These are phyloP conservation scores for Oligia fasciuncula DNA, from an alignment of 2,888 invertebrate species.

Conservation along the genomic window DNA sequence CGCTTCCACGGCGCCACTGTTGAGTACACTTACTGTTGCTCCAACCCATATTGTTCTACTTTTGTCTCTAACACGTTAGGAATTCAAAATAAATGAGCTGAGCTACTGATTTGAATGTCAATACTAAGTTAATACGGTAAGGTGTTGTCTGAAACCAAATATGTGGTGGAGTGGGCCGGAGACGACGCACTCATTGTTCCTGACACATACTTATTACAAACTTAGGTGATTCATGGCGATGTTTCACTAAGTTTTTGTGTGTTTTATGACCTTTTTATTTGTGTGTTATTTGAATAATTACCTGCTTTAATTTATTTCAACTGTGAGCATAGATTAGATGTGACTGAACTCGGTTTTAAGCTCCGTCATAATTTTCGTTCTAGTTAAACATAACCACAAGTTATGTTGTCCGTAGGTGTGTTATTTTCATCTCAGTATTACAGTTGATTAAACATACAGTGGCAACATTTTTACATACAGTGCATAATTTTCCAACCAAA, in stretches of 20 bases:
- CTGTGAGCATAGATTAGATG: slow-evolving; percentile 23
- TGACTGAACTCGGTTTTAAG: slow-evolving; percentile 5
- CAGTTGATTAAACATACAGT: slow-evolving; percentile 36
- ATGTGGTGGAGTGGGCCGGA: slow-evolving; percentile 66
- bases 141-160: slow-evolving; percentile 86
- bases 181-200: slow-evolving; percentile 64
- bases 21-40: slow-evolving; percentile 87
- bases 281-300: slow-evolving; percentile 64
- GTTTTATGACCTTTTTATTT: slow-evolving; percentile 66
- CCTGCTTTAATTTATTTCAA: slow-evolving; percentile 64
- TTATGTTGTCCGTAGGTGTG: background rate
- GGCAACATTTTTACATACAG: slow-evolving; percentile 47
- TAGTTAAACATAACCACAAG: background rate
- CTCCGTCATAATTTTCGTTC: background rate
- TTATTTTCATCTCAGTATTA: background rate
- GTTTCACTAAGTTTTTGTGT: slow-evolving; percentile 61
- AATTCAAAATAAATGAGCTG: slow-evolving; percentile 87
- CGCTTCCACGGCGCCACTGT: slow-evolving; percentile 87
- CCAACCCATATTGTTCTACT: slow-evolving; percentile 85
- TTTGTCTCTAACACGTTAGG: slow-evolving; percentile 83
- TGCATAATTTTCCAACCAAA: slow-evolving; percentile 57
- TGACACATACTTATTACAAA: slow-evolving; percentile 62
- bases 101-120: slow-evolving; percentile 89
- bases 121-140: slow-evolving; percentile 86
- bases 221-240: slow-evolving; percentile 65